These are phyloP conservation scores for Drosophila setifemur DNA, from an alignment of 1,140 invertebrate species.

Conservation along the genomic window DNA sequence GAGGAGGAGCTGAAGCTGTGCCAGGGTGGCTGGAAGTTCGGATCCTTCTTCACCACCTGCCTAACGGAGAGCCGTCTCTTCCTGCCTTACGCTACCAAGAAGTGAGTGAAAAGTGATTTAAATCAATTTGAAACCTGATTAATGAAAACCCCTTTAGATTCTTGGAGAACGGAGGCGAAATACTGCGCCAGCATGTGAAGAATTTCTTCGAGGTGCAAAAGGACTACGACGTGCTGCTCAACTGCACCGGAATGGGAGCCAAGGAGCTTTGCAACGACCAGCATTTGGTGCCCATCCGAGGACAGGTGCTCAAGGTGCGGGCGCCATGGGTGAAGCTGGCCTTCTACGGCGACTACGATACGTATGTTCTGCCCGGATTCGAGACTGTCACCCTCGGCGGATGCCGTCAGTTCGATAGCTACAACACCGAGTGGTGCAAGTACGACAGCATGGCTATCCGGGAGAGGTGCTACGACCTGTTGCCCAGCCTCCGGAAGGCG, in stretches of 20 bases:
- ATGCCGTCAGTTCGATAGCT: constrained; percentile 90
- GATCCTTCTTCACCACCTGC: constrained; percentile 90
- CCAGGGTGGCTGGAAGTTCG: constrained; percentile 90
- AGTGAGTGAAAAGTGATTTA: constrained; percentile 77
- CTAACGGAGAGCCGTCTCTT: constrained; percentile 88
- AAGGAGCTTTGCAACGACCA: constrained; percentile 89
- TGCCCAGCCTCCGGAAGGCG: constrained; percentile 88
- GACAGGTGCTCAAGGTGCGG: constrained; percentile 92
- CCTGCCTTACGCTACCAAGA: constrained; percentile 89
- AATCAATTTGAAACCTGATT: neutral
- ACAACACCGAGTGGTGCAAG: constrained; percentile 86
- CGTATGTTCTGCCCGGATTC: constrained; percentile 92
- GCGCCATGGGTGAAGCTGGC: constrained; percentile 96
- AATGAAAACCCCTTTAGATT: constrained; percentile 84
- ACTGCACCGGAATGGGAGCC: constrained; percentile 94
- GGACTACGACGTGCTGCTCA: constrained; percentile 91
- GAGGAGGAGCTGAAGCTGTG: constrained; percentile 88
- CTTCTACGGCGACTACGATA: constrained; percentile 91
- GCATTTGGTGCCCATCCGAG: constrained; percentile 91
- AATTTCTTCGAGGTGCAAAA: constrained; percentile 85
- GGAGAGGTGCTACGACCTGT: constrained; percentile 87
- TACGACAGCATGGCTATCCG: constrained; percentile 89
- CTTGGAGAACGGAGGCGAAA: constrained; percentile 84
- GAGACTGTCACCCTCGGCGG: constrained; percentile 91
- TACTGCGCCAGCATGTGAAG: constrained; percentile 84